Evolutionary conservation across 2,888 invertebrate species (phyloP), one percentile per base, ranked within the genome.

Genomic region (Eupithecia subfuscata): DNA sequence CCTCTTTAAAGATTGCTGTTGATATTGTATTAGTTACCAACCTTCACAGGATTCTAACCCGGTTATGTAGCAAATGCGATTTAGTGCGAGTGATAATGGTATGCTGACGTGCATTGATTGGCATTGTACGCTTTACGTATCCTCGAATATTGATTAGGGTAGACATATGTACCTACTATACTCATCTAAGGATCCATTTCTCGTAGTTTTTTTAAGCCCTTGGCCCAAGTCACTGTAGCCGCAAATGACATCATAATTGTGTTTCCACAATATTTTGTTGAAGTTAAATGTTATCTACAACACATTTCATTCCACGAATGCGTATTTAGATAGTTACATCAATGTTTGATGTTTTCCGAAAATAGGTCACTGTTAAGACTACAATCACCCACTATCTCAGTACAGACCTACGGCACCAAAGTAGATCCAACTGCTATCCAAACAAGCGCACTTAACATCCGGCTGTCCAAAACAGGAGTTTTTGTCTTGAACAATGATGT

Each of bases 381-480:
- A 73, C 75, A 64, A 71, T 74, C 74, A 30, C 34, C 69, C 45
- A 30, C 67, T 80, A 79, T 80, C 78, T 60, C 14, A 2, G 30
- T 52, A 52, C 0, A 22, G 25, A 72, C 45, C 52, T 73, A 69
- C 48, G 6, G 22, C 43, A 75, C 74, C 74, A 69, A 72, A 40
- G 67, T 40, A 67, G 9, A 37, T 34, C n/a, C 40, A 12, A 14
- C 43, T 63, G 56, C 70, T 75, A 56, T 75, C 48, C 71, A 76
- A 76, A 80, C 74, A 69, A 52, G 71, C 72, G 56, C 69, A 68
- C 52, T 48, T 48, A 73, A 75, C 80, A 79, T 80, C 78, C 79
- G 79, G 75, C 56, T 43, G 63, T 22, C 72, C 69, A 14, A 77
- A 77, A 77, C 70, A 73, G 69, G 18, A 73, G 71, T 70, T 75